Evolutionary conservation across 1,140 invertebrate genomes (phyloP), one percentile per base, ranked within the genome.

Genomic region (Ceratina japonica): DNA sequence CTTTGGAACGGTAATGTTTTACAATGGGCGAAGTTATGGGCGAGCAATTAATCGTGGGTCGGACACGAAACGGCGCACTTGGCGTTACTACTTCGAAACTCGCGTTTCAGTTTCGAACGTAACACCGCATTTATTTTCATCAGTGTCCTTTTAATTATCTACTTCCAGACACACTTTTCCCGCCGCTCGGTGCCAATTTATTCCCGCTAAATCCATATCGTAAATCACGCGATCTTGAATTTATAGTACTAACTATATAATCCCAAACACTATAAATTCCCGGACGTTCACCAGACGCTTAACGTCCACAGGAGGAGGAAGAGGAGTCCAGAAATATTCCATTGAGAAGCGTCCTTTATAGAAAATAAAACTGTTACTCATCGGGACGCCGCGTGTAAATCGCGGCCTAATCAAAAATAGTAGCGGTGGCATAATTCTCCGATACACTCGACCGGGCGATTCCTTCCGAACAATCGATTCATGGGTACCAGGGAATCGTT

Each of bases 131-230:
- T 56, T 18, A 56, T 56, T n/a, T 56, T 56, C 54, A 56, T 56
- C 54, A n/a, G 54, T 56, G 54, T 56, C 54, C n/a, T 56, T 56
- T 56, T 56, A 56, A n/a, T 56, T 56, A 56, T 56, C 54, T n/a
- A 56, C 15, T 56, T 10, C 12, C 54, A n/a, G 54, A 4, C n/a
- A 56, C n/a, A 56, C n/a, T 56, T n/a, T n/a, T 13, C 54, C n/a
- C 54, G 54, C 3, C 37, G n/a, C 54, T 3, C 54, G 54, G 54
- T n/a, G 15, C 54, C 16, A 56, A 56, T 56, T 56, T 56, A 56
- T 56, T 56, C 13, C 54, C 54, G 3, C 13, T 56, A 56, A 56
- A 56, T 56, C 54, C 54, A 56, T 56, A 16, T n/a, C 54, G 13
- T 56, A 56, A 56, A 56, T 56, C 54, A 56, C n/a, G 54, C 54